A percentile compares a stretch with the other conserved stretches of the same genome.
phyloP scores from a whole-genome alignment of 1,140 invertebrate species.

The Choristoneura fumiferana region DNA sequence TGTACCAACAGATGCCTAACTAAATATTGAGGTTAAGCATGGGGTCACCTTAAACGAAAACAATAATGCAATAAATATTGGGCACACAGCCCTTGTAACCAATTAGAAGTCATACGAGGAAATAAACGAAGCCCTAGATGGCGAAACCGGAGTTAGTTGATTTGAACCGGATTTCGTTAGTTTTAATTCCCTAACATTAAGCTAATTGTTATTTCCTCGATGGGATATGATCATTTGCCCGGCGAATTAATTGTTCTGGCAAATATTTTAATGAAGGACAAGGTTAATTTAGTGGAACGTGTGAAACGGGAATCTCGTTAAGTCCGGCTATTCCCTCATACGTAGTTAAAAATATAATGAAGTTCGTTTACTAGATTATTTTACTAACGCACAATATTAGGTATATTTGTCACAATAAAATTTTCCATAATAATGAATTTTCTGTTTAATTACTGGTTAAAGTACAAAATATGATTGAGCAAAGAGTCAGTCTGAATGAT shows the following conservation, averaged over 20 bases:
- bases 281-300: not conserved
- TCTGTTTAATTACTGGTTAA: too few relatives aligned
- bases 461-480: too few relatives aligned
- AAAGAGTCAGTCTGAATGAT: too few relatives aligned
- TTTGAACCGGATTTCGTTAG: conserved; percentile 31
- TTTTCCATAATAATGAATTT: too few relatives aligned
- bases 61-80: conserved; percentile 3
- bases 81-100: conserved; percentile 10
- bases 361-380: too few relatives aligned
- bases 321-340: not conserved
- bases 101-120: not conserved
- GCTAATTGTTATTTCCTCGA: conserved; percentile 43
- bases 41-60: conserved; percentile 1
- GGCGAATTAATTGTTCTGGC: conserved; percentile 9
- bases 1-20: not conserved
- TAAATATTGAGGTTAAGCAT: conserved; percentile 8
- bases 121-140: not conserved
- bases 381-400: too few relatives aligned
- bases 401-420: too few relatives aligned
- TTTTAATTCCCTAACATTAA: conserved; percentile 36
- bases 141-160: conserved; percentile 24
- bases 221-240: conserved; percentile 24
- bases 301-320: not conserved
- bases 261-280: conserved; percentile 4
- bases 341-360: too few relatives aligned